phyloP scores from a whole-genome alignment of 2,888 invertebrate genomes.

The Andrena chrysosceles region DNA sequence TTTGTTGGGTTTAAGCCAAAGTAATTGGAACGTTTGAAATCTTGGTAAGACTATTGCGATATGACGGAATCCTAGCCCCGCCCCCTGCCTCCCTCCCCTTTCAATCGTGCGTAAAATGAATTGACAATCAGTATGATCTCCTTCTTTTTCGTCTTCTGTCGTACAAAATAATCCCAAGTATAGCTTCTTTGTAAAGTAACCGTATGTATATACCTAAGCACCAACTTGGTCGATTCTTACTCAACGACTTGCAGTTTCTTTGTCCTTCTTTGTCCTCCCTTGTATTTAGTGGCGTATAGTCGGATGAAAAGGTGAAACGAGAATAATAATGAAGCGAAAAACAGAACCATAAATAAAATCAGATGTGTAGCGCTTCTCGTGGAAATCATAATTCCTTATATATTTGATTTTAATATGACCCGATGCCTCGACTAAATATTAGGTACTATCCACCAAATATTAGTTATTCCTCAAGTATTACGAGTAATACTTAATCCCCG shows the following conservation, averaged over 20 bases:
- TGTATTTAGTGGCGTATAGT: background rate
- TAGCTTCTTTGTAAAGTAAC: background rate
- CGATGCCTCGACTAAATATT: no score
- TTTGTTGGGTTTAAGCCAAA: background rate
- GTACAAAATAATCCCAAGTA: background rate
- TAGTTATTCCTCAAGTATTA: no score
- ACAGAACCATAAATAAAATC: no score
- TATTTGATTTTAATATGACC: no score
- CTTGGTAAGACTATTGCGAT: background rate
- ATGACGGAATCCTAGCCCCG: background rate
- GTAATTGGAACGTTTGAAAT: background rate
- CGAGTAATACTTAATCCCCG: no score
- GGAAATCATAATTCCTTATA: no score
- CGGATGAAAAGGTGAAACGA: background rate
- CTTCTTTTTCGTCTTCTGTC: background rate
- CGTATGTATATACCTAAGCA: background rate
- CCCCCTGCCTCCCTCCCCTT: background rate
- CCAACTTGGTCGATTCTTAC: background rate
- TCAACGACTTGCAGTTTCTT: conserved; percentile 10
- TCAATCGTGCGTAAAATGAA: background rate
- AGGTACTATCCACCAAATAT: no score
- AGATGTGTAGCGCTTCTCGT: no score
- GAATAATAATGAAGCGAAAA: background rate
- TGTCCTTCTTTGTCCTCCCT: background rate
- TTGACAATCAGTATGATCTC: background rate